phyloP scores from a whole-genome alignment of 2,113 vertebrate species.

The Mobula hypostoma region DNA sequence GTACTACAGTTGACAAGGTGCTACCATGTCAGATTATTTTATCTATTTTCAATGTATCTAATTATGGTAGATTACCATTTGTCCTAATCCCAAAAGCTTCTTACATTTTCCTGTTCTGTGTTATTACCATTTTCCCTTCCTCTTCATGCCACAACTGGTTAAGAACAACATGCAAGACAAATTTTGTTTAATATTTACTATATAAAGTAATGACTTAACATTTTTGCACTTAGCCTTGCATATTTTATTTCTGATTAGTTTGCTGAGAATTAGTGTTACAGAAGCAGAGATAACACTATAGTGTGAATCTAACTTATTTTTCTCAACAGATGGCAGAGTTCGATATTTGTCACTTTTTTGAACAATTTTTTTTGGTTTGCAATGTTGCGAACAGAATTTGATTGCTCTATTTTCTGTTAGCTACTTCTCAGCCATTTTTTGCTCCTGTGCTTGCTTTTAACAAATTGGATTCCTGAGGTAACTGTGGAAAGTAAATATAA shows the following conservation, averaged over 20 bases:
- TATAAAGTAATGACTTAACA: neutral
- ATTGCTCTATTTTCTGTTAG: slow-evolving; percentile 7
- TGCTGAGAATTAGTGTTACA: neutral
- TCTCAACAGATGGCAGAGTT: neutral
- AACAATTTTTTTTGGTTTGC: neutral
- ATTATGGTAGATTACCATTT: too few species aligned
- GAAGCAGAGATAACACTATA: neutral
- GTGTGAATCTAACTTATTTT: neutral
- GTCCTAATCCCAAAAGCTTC: too few species aligned
- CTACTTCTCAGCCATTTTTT: neutral
- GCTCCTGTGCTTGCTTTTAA: neutral
- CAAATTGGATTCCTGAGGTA: neutral
- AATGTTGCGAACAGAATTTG: slow-evolving; percentile 6
- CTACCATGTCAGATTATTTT: too few species aligned
- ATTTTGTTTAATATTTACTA: neutral
- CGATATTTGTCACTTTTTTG: neutral
- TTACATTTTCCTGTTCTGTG: neutral
- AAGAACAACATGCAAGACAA: neutral
- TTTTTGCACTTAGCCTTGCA: neutral
- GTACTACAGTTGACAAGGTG: too few species aligned
- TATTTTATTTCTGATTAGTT: neutral
- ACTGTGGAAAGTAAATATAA: neutral
- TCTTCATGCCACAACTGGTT: neutral
- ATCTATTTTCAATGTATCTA: too few species aligned
- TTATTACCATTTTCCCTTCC: neutral